phyloP scores from a whole-genome alignment of 2,113 vertebrate species.

The Bos taurus region ARS-UCD2.0 NC_037347.1:51361001-51361500 shows the following conservation, averaged over 20 bases:
- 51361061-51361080: neutral
- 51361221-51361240: neutral
- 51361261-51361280: neutral
- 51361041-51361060: neutral
- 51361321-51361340: neutral
- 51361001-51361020: neutral
- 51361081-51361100: neutral
- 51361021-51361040: neutral
- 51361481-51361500: neutral
- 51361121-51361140: neutral
- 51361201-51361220: rapidly evolving
- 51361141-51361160: neutral
- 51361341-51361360: neutral
- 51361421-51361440: neutral
- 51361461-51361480: neutral
- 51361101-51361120: neutral
- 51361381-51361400: neutral
- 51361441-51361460: neutral
- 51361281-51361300: neutral
- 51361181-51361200: neutral
- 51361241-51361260: neutral
- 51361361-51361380: neutral
- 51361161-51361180: neutral
- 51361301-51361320: neutral
- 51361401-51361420: neutral